Base-by-base conservation (phyloP, 2,797 vertebrate species). In the Mustela erminea region DNA sequence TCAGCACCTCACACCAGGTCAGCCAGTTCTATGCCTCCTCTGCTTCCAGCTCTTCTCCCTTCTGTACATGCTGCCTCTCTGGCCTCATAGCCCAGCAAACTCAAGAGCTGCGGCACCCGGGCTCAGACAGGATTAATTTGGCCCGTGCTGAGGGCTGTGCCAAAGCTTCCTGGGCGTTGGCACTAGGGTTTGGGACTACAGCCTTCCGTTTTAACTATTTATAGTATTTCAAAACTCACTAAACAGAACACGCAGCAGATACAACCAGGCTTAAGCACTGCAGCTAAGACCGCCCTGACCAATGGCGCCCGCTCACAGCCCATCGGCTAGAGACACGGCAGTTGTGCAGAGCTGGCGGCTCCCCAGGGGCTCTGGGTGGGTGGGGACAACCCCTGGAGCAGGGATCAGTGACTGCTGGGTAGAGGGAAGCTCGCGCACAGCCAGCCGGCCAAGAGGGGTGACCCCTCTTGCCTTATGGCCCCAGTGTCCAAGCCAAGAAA, bases 211-310 rank as follows among this genome's bases (percentile, higher is more conserved):
- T 96, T 94, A 97, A 70, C 92, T 97, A 96, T 92, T 97, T 96
- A 92, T 90, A 95, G 94, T 56, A 96, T 96, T 97, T 32, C 87
- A 88, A 95, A 97, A 96, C 95, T 29, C 93, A 94, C 80, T 80
- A 97, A 97, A 96, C 82, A 97, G 92, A 97, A 97, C 91, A 97
- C 94, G 64, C 95, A 96, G 75, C 87, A 96, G 93, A 95, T 97
- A 46, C 93, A 91, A 98, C 88, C 95, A 96, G 92, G 91, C 96
- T 97, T 93, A 96, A 97, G 96, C 95, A 91, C 1, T 92, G 94
- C 25, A 80, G 94, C 97, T 98, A 98, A 98, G 98, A 98, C 97
- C 97, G 96, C 96, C 82, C 89, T 94, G 25, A 38, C 87, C 89
- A 96, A 97, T 85, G 97, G 97, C 54, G 60, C 91, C 97, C 0